Base-by-base conservation (phyloP, 2,888 invertebrate species). In the Lasius platythorax region DNA sequence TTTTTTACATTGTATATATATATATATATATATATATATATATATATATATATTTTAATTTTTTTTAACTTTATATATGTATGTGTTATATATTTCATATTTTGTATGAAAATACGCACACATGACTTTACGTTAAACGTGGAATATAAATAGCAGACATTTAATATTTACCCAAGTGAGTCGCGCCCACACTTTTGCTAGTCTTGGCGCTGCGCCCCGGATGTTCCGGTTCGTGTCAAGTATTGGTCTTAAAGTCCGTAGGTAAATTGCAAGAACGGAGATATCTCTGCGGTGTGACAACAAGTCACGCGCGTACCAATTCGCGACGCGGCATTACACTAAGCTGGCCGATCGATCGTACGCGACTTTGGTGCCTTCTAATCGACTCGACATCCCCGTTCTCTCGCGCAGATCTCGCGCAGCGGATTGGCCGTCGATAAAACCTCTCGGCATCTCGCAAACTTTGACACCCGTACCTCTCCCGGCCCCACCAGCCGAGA, bases 381-480 rank as follows among this genome's bases (percentile, higher is more conserved):
- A 73, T 58, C 58, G 28, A 15, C 37, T 28, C 37, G 72, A 68
- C 74, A 64, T 72, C 75, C 76, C 75, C 90, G 58, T 75, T 11
- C 30, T 15, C 8, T 30, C 15, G 12, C 61, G 15, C 43, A 53
- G 83, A 68, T 66, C 28, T 43, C 73, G 37, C 64, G 61, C 76
- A 64, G 12, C 46, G 67, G 85, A 90, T 90, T 88, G 86, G 86
- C 43, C 46, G 67, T 3, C 81, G 82, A 90, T 90, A 87, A 86
- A 72, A 30, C 78, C 63, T 11, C 63, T 11, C 63, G 33, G 46
- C 74, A 79, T 83, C 56, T 53, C 66, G n/a, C 15, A 83, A 84
- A 88, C 79, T 87, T 83, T 82, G 84, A 82, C 78, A 73, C 43
- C 0, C 81, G 33, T 40, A 18, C n/a, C 72, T 63, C 66, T 72